Percentiles rank a stretch among this genome's conserved stretches.
Conservation (phyloP, 2,888 invertebrate species). For the Balanococcus diminutus region DNA sequence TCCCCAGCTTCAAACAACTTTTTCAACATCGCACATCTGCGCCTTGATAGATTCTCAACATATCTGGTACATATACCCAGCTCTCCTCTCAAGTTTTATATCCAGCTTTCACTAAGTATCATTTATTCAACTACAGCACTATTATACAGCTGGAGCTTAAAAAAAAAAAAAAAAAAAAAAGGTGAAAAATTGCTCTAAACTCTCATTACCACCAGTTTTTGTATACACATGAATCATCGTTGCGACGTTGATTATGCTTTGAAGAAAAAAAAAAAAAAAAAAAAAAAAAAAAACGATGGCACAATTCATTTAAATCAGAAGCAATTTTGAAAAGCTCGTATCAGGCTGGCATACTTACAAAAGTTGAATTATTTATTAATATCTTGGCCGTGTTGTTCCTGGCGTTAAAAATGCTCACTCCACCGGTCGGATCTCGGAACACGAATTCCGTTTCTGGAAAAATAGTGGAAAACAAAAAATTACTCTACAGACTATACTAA, state of each 20-base stretch:
- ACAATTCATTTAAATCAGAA: background rate
- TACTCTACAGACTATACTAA: background rate
- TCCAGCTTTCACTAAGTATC: background rate
- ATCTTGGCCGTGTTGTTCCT: conserved; percentile 74
- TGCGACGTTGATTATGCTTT: too few relatives aligned
- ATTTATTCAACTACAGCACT: background rate
- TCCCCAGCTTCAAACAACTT: background rate
- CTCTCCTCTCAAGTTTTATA: background rate
- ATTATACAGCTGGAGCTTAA: background rate
- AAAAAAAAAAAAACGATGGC: background rate
- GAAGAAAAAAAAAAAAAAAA: too few relatives aligned
- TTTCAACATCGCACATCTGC: background rate
- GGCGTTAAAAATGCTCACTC: conserved; percentile 79
- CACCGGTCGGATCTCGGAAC: conserved; percentile 77
- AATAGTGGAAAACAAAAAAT: conserved; percentile 55
- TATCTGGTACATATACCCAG: too few relatives aligned
- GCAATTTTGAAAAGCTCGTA: background rate
- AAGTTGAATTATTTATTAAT: conserved; percentile 81
- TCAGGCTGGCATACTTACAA: conserved; percentile 74
- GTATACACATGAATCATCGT: too few relatives aligned
- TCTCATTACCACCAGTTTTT: too few relatives aligned
- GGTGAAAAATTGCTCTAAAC: background rate
- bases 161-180: background rate
- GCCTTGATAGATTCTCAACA: background rate
- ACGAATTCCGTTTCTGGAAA: conserved; percentile 78